Conservation (phyloP, 1,140 invertebrate genomes). For the Lucilia sericata region DNA sequence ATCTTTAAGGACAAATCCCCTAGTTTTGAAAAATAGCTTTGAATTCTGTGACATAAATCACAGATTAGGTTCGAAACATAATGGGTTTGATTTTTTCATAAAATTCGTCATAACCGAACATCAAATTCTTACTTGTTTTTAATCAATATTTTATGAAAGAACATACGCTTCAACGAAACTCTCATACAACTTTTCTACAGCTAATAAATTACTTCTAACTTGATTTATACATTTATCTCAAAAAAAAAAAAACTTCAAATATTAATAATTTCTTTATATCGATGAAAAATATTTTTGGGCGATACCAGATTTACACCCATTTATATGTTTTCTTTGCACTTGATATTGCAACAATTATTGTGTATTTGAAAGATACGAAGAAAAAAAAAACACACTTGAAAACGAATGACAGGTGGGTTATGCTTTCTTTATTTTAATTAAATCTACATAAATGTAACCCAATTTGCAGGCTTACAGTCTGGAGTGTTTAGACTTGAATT, state of each 20-base stretch:
- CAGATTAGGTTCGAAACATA: no score
- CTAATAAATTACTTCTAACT: neutral
- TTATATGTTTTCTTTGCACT: neutral
- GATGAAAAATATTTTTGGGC: neutral
- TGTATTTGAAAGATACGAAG: neutral
- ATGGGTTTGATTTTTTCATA: no score
- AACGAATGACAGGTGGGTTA: conserved; percentile 14
- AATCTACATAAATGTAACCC: neutral
- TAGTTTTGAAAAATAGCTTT: no score
- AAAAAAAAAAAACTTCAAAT: conserved; percentile 17
- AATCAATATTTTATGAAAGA: no score
- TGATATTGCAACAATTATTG: neutral
- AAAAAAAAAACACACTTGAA: neutral
- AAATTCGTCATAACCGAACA: no score
- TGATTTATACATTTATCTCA: neutral
- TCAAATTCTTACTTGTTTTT: no score
- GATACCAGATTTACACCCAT: neutral
- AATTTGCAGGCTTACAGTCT: neutral
- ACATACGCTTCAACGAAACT: no score
- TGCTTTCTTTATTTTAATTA: neutral
- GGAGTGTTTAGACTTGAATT: neutral
- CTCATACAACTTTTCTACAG: no score
- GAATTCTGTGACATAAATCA: no score
- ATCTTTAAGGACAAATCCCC: no score
- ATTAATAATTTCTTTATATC: neutral